phyloP scores from a whole-genome alignment of 2,113 vertebrate species.

The Copsychus sechellarum region DNA sequence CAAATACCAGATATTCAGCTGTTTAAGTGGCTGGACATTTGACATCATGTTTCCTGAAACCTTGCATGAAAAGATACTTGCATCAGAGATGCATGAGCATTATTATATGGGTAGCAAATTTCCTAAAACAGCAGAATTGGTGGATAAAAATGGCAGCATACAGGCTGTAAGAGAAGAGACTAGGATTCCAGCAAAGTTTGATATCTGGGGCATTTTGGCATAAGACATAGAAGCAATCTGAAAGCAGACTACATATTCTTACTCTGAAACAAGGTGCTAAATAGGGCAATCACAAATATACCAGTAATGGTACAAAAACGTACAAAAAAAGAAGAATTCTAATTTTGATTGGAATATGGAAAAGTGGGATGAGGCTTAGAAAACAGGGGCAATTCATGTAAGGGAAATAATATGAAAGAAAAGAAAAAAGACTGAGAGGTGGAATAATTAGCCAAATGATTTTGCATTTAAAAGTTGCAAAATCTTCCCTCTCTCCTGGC shows the following conservation, averaged over 20 bases:
- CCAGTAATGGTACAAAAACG: not conserved
- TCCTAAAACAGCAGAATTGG: not conserved
- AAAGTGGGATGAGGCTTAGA: not conserved
- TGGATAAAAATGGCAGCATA: not conserved
- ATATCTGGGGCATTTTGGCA: not conserved
- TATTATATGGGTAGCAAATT: not conserved
- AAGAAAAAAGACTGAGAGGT: not conserved
- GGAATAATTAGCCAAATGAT: not conserved
- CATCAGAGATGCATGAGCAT: not conserved
- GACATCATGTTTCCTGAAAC: not conserved
- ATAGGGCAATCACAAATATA: not conserved
- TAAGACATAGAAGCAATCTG: not conserved
- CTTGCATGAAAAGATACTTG: not conserved
- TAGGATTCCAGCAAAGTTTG: not conserved
- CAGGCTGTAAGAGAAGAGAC: not conserved
- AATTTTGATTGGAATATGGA: not conserved
- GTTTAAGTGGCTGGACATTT: not conserved
- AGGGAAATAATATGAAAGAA: not conserved
- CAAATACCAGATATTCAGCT: not conserved
- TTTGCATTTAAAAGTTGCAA: not conserved
- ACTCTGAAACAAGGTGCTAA: not conserved
- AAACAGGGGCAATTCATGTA: not conserved
- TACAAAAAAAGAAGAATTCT: not conserved
- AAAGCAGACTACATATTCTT: not conserved
- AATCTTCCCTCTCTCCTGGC: not conserved